phyloP scores from a whole-genome alignment of 1,140 invertebrate genomes.

The Gonioctena quinquepunctata region DNA sequence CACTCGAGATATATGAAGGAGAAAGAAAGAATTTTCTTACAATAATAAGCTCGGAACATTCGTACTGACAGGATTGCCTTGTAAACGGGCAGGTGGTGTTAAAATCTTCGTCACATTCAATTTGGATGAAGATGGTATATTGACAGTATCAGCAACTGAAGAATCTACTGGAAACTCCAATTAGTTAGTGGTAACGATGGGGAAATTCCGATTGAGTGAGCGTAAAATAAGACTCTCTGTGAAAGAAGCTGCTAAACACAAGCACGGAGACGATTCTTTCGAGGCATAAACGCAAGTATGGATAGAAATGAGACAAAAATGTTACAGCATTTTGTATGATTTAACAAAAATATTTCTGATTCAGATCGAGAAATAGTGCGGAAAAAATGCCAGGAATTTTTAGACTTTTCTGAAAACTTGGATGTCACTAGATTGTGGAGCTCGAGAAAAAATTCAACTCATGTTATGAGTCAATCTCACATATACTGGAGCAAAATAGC shows the following conservation, averaged over 20 bases:
- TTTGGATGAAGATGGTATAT: constrained; percentile 18
- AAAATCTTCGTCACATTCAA: background rate
- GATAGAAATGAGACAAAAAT: background rate
- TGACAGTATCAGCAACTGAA: background rate
- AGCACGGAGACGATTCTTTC: background rate
- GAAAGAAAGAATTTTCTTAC: constrained; percentile 14
- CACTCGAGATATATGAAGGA: constrained; percentile 18
- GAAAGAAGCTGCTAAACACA: background rate
- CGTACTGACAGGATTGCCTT: constrained; percentile 7
- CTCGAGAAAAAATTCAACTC: too few species aligned
- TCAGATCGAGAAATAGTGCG: background rate
- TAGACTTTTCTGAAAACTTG: background rate
- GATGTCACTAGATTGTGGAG: too few species aligned
- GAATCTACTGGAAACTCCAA: background rate
- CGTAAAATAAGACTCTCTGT: background rate
- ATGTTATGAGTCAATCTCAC: too few species aligned
- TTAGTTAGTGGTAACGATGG: background rate
- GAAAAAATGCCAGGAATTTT: background rate
- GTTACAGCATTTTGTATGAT: background rate
- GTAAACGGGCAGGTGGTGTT: background rate
- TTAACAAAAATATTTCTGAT: too few species aligned
- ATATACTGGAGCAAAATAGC: too few species aligned
- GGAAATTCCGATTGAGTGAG: background rate
- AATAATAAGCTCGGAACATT: constrained; percentile 22
- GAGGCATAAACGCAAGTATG: constrained; percentile 1